phyloP scores from a whole-genome alignment of 2,113 vertebrate genomes.

The Eulemur rufifrons region DNA sequence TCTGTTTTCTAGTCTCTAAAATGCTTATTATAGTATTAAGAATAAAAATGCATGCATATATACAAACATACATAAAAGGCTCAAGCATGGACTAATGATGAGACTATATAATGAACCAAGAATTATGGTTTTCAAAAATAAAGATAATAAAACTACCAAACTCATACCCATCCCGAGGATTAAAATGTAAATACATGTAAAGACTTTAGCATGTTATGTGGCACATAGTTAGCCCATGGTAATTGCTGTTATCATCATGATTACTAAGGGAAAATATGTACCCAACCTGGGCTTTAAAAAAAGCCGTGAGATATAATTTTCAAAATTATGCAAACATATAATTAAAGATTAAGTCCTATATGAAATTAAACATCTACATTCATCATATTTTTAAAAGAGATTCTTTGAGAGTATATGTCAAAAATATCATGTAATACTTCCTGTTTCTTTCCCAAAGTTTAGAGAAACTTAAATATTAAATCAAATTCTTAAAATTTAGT shows the following conservation, averaged over 20 bases:
- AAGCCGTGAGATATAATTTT: neutral
- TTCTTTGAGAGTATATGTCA: neutral
- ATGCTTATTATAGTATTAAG: neutral
- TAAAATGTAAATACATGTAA: neutral
- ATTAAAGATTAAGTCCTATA: neutral
- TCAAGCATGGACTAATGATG: neutral
- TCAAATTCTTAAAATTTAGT: neutral
- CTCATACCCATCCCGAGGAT: neutral
- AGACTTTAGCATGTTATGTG: neutral
- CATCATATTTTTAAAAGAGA: neutral
- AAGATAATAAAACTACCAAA: neutral
- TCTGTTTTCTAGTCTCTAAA: conserved; percentile 39
- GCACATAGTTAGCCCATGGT: neutral
- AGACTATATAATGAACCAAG: neutral
- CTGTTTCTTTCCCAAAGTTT: neutral
- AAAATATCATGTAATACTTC: neutral
- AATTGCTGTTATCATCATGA: neutral
- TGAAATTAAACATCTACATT: neutral
- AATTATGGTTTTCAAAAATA: neutral
- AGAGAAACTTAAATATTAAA: neutral
- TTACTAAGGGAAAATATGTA: neutral
- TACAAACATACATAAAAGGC: neutral
- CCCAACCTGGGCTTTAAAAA: neutral
- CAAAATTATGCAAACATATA: neutral
- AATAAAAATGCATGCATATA: neutral